phyloP scores from a whole-genome alignment of 2,888 invertebrate species.

The Gastrophysa polygoni region DNA sequence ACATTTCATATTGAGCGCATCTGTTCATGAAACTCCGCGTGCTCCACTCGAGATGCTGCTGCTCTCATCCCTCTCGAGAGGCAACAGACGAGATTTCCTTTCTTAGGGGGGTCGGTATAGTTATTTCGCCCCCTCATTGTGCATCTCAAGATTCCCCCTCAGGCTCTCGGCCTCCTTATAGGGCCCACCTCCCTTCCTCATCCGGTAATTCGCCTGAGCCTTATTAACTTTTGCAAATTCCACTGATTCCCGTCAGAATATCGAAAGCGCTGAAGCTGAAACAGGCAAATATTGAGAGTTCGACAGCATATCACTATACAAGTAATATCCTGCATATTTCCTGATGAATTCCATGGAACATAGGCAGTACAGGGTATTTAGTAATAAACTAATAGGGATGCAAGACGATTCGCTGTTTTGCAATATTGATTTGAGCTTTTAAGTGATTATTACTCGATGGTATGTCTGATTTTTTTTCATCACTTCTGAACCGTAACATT shows the following conservation, averaged over 20 bases:
- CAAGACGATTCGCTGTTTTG: no score
- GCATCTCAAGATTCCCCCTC: constrained; percentile 28
- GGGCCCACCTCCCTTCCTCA: constrained; percentile 18
- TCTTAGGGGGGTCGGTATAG: constrained; percentile 24
- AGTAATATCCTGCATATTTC: no score
- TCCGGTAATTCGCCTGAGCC: constrained; percentile 30
- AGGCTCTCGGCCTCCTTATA: constrained; percentile 15
- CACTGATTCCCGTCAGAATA: constrained; percentile 19
- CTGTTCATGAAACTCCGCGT: constrained; percentile 30
- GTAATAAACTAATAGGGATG: no score
- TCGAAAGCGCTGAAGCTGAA: constrained; percentile 25
- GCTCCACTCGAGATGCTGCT: constrained; percentile 27
- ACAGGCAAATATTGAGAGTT: constrained; percentile 25
- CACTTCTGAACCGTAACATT: no score
- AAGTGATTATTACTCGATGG: no score
- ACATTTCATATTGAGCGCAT: constrained; percentile 32
- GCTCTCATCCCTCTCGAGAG: constrained; percentile 27
- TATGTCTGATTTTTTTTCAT: no score
- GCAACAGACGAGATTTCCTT: constrained; percentile 17
- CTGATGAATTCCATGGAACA: no score
- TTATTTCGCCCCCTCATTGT: constrained; percentile 28
- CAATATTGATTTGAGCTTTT: no score
- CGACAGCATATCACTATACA: constrained; percentile 6
- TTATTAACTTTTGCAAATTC: constrained; percentile 39
- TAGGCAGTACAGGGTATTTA: no score